Conservation (phyloP, 2,888 invertebrate species). For the Drosophila nigricruria region DNA sequence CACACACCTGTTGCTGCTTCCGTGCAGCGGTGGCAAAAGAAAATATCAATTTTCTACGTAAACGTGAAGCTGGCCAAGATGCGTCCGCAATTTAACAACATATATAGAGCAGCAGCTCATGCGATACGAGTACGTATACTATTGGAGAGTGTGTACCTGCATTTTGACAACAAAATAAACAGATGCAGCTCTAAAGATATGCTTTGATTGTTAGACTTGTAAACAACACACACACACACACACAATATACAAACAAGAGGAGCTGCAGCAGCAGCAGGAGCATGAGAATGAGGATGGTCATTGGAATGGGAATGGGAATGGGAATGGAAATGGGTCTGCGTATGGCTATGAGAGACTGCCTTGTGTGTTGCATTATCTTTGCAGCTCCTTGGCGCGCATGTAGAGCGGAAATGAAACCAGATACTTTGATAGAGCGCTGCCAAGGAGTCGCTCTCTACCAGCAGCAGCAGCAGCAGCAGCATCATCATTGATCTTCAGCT, state of each 20-base stretch:
- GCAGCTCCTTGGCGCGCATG: slow-evolving; percentile 71
- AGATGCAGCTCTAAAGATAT: slow-evolving; percentile 71
- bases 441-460: slow-evolving; percentile 32
- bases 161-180: slow-evolving; percentile 80
- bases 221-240: slow-evolving; percentile 62
- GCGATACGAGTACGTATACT: slow-evolving; percentile 17
- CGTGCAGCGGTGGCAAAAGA: slow-evolving; percentile 71
- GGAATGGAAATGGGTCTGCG: slow-evolving; percentile 26
- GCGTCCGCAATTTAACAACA: slow-evolving; percentile 57
- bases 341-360: slow-evolving; percentile 11
- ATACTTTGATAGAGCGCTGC: slow-evolving; percentile 74
- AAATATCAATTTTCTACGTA: slow-evolving; percentile 81
- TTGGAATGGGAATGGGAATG: slow-evolving; percentile 9
- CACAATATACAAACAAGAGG: slow-evolving; percentile 62
- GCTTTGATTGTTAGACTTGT: slow-evolving; percentile 79
- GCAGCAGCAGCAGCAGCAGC: slow-evolving; percentile 11
- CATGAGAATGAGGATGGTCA: slow-evolving; percentile 16
- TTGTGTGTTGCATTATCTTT: slow-evolving; percentile 63
- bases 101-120: slow-evolving; percentile 43
- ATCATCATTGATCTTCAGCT: slow-evolving; percentile 46
- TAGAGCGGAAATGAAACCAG: slow-evolving; percentile 84
- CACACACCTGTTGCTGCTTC: slow-evolving; percentile 77
- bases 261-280: slow-evolving; percentile 32
- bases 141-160: slow-evolving; percentile 66
- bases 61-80: slow-evolving; percentile 54